A percentile compares a stretch with the other conserved stretches of the same genome.
phyloP scores from a whole-genome alignment of 2,113 vertebrate genomes.

The Leucosticte australis region DNA sequence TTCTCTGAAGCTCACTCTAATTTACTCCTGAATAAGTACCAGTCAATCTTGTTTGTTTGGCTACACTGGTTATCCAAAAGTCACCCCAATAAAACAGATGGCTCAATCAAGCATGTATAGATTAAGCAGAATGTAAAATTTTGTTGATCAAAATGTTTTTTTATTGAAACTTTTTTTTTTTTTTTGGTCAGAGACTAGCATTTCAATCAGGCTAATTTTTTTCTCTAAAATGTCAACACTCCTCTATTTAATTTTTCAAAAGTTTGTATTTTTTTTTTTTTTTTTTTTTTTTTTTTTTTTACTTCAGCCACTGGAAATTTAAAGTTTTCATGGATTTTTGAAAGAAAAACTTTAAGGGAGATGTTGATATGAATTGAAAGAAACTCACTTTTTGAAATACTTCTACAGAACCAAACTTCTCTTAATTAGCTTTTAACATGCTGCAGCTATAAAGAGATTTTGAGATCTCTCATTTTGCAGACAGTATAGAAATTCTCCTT shows the following conservation, averaged over 20 bases:
- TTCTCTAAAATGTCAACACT: not conserved
- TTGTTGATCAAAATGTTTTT: not conserved
- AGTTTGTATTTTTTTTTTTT: not conserved
- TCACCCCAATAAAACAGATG: conserved; percentile 16
- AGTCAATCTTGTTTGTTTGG: not conserved
- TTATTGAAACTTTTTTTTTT: not conserved
- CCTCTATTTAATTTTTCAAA: not conserved
- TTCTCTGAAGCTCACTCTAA: not conserved
- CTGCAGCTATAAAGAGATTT: not conserved
- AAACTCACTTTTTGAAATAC: not conserved
- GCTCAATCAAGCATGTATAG: not conserved
- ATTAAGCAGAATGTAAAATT: not conserved
- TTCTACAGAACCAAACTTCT: not conserved
- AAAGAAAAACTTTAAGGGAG: not conserved
- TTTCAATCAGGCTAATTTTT: not conserved
- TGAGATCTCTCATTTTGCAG: not conserved
- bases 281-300: not conserved
- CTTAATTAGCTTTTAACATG: not conserved
- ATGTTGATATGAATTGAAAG: not conserved
- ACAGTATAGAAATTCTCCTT: not conserved
- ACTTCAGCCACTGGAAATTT: not conserved
- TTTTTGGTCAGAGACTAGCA: not conserved
- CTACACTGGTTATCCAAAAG: not conserved
- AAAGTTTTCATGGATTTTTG: not conserved
- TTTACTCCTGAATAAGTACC: not conserved